Percentiles rank a stretch among this genome's conserved stretches.
Conservation (phyloP, 2,113 vertebrate species). For the Mobula birostris region DNA sequence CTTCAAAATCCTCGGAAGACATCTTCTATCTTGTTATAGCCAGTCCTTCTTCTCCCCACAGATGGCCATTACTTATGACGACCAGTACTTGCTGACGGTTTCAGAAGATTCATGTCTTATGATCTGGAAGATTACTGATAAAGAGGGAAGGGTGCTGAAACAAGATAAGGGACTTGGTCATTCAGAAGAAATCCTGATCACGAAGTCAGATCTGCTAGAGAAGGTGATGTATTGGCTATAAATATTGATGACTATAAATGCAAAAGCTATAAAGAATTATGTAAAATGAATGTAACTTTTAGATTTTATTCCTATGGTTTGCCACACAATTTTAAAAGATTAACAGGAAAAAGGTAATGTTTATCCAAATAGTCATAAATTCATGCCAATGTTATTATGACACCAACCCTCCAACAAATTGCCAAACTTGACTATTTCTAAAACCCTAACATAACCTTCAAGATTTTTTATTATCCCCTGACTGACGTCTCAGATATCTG, state of each 20-base stretch:
- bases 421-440: no score
- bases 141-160: conserved; percentile 65
- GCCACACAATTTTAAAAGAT: background rate
- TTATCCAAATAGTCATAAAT: background rate
- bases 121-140: conserved; percentile 78
- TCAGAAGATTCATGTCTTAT: conserved; percentile 79
- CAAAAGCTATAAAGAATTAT: background rate
- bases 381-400: no score
- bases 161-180: conserved; percentile 61
- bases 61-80: conserved; percentile 78
- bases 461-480: no score
- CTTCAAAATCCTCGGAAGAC: background rate
- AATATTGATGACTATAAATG: background rate
- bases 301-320: background rate
- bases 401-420: no score
- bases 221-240: conserved; percentile 58
- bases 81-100: conserved; percentile 72
- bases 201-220: conserved; percentile 79
- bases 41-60: conserved; percentile 45
- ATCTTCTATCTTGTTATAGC: background rate
- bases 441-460: no score
- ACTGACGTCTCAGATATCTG: no score
- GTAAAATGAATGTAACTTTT: background rate
- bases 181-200: conserved; percentile 82
- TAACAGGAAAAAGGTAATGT: background rate